Percentiles rank a stretch among this genome's conserved stretches.
These are phyloP conservation scores for Cerastoderma edule DNA, from an alignment of 2,888 invertebrate genomes.

Conservation along the genomic window DNA sequence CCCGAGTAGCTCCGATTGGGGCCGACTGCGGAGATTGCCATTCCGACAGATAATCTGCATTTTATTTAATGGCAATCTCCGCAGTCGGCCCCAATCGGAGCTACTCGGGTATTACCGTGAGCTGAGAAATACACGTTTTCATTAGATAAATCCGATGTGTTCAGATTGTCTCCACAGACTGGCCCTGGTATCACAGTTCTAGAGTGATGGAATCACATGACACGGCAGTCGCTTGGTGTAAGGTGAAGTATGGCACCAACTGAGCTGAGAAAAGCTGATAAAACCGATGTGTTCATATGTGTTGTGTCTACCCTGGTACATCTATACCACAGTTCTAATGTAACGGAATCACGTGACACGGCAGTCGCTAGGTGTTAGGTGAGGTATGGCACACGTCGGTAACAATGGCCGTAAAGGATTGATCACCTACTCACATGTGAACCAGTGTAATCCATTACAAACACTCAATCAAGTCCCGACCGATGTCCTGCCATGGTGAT, in stretches of 20 bases:
- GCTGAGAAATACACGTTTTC: no score
- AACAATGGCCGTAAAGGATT: not conserved
- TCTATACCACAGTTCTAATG: not conserved
- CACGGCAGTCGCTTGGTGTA: not conserved
- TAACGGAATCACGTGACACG: not conserved
- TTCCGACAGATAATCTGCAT: no score
- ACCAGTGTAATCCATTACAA: slow-evolving; percentile 15
- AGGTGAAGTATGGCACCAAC: slow-evolving; percentile 6
- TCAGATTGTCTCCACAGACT: no score
- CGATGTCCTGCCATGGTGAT: not conserved
- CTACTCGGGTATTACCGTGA: no score
- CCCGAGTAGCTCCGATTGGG: no score
- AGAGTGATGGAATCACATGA: not conserved
- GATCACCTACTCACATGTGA: slow-evolving; percentile 7
- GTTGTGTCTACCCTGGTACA: not conserved
- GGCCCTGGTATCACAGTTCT: not conserved
- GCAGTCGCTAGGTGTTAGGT: not conserved
- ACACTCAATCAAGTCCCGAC: slow-evolving; percentile 20
- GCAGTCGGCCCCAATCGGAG: no score
- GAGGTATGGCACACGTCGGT: not conserved
- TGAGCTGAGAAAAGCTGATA: not conserved
- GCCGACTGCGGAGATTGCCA: no score
- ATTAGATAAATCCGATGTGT: no score
- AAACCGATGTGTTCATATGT: not conserved
- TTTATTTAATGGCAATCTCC: no score